These are phyloP conservation scores for Passer montanus DNA, from an alignment of 2,113 vertebrate species.

Conservation along the genomic window DNA sequence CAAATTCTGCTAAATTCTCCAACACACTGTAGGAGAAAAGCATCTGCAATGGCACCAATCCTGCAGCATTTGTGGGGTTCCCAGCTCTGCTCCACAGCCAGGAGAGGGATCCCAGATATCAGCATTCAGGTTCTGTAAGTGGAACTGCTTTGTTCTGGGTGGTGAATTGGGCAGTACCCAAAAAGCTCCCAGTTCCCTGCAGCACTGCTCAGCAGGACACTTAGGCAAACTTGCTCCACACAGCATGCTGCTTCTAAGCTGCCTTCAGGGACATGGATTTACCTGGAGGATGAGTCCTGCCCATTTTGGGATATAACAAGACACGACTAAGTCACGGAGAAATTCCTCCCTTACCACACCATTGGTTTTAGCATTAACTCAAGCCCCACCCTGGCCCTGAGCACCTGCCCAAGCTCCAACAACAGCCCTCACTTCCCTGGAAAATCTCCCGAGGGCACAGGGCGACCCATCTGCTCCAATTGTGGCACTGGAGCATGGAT, in stretches of 20 bases:
- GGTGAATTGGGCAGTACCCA: background rate
- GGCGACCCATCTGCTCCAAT: background rate
- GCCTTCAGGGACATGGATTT: background rate
- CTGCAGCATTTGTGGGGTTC: background rate
- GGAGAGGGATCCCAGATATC: background rate
- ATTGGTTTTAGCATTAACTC: background rate
- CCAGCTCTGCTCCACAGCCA: background rate
- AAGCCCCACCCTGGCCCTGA: fast-evolving
- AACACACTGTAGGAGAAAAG: background rate
- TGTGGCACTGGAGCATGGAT: background rate
- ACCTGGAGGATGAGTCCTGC: fast-evolving
- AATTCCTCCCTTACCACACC: background rate
- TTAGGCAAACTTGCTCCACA: background rate
- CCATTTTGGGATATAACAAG: background rate
- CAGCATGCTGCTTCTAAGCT: background rate
- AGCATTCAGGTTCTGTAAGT: fast-evolving
- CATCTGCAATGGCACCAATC: background rate
- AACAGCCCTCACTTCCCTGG: background rate
- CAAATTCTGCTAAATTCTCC: background rate
- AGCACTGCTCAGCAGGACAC: background rate
- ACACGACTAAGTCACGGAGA: background rate
- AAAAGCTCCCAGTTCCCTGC: background rate
- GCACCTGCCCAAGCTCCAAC: background rate
- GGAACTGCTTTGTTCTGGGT: background rate
- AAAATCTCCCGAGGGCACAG: too few relatives aligned